These are phyloP conservation scores for Salarias fasciatus DNA, from an alignment of 2,797 vertebrate species.

Conservation along the genomic window DNA sequence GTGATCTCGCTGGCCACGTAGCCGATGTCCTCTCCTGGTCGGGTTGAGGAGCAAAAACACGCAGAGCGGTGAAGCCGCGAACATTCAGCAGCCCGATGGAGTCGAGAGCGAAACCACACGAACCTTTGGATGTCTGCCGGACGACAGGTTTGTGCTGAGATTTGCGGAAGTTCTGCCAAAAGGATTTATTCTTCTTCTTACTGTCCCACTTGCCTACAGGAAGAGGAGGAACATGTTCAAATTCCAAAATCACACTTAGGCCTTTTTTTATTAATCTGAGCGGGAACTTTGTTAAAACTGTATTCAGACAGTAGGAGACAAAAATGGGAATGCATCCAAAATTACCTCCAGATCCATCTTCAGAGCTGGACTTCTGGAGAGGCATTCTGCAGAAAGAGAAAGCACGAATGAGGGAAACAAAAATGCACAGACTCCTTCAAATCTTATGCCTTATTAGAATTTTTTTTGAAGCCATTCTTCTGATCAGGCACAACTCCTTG, in stretches of 20 bases:
- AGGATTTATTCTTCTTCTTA: conserved; percentile 99
- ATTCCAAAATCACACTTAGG: too few species aligned
- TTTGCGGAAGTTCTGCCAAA: conserved; percentile 99
- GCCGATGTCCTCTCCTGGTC: conserved; percentile 93
- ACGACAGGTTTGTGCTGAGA: conserved; percentile 90
- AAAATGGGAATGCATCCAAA: conserved; percentile 30
- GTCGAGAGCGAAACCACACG: background rate
- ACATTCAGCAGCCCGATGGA: background rate
- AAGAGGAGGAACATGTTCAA: conserved; percentile 14
- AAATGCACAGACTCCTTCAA: background rate
- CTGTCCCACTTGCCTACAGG: conserved; percentile 93
- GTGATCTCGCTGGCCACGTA: conserved; percentile 98
- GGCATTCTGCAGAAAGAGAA: conserved; percentile 80
- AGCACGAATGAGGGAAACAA: conserved; percentile 18
- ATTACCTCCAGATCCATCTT: conserved; percentile 95
- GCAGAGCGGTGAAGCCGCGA: conserved; percentile 8
- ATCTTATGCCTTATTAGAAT: too few species aligned
- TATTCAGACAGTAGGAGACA: background rate
- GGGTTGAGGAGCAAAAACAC: background rate
- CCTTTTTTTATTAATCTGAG: too few species aligned
- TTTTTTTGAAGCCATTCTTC: too few species aligned
- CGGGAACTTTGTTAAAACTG: too few species aligned
- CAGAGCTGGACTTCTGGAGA: conserved; percentile 96
- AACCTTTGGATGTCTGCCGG: conserved; percentile 96
- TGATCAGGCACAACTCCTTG: too few species aligned